Percentiles rank a stretch among this genome's conserved stretches.
Evolutionary conservation across 2,888 invertebrate genomes (phyloP).

Genomic region (Mycalesis mineus): DNA sequence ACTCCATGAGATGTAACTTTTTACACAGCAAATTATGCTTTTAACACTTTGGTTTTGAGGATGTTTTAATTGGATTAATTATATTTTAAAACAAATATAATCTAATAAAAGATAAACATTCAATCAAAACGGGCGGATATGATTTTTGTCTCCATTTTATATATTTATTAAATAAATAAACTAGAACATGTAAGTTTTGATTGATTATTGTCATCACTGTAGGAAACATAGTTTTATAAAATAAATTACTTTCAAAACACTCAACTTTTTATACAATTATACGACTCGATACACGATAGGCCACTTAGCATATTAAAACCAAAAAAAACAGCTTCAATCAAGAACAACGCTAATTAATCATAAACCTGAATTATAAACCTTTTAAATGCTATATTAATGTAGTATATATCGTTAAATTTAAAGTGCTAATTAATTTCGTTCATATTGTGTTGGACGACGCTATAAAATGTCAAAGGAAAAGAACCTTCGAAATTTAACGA

Average conservation of each 20-base stretch:
- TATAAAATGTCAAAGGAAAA: background rate
- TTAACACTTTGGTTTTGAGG: too few relatives aligned
- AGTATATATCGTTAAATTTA: background rate
- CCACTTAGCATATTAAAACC: background rate
- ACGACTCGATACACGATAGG: background rate
- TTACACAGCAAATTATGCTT: too few relatives aligned
- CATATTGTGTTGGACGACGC: background rate
- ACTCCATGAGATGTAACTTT: too few relatives aligned
- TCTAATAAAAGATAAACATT: too few relatives aligned
- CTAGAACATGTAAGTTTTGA: too few relatives aligned
- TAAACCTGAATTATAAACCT: slow-evolving; percentile 1
- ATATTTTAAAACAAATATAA: too few relatives aligned
- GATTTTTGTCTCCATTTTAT: too few relatives aligned
- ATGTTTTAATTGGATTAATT: too few relatives aligned
- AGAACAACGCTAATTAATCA: background rate
- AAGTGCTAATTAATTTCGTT: slow-evolving; percentile 1
- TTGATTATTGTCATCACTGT: too few relatives aligned
- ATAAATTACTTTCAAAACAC: background rate
- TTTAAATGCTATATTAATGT: background rate
- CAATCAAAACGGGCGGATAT: background rate
- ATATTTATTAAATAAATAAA: too few relatives aligned
- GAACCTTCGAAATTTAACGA: background rate
- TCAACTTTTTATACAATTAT: background rate
- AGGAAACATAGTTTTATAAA: too few relatives aligned
- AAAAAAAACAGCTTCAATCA: background rate